A percentile compares a stretch with the other conserved stretches of the same genome.
These are phyloP conservation scores for Sympetrum striolatum DNA, from an alignment of 2,888 invertebrate species.

Conservation along the genomic window DNA sequence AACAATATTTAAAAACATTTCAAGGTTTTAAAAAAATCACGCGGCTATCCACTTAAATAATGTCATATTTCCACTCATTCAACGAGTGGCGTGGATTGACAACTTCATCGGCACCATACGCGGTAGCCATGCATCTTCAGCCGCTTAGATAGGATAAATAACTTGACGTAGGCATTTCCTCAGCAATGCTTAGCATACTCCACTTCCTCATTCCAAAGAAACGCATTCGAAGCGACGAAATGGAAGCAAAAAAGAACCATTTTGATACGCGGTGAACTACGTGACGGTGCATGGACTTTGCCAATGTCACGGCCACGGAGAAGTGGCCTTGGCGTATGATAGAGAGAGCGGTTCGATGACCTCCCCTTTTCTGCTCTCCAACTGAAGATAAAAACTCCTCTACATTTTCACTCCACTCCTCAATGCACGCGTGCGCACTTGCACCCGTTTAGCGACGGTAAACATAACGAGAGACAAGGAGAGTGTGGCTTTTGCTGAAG, in stretches of 20 bases:
- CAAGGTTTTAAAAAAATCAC: too few relatives aligned
- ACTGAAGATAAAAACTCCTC: not conserved
- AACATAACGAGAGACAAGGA: not conserved
- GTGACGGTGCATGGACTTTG: not conserved
- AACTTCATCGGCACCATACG: too few relatives aligned
- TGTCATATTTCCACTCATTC: too few relatives aligned
- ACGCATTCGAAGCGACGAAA: not conserved
- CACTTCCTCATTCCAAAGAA: not conserved
- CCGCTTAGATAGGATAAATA: too few relatives aligned
- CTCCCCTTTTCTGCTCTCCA: not conserved
- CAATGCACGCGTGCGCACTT: not conserved
- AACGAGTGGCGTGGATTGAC: too few relatives aligned
- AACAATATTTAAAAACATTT: too few relatives aligned
- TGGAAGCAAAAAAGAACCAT: not conserved
- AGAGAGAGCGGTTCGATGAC: not conserved
- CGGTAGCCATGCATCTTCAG: too few relatives aligned
- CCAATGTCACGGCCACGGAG: constrained; percentile 34
- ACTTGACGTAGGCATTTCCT: too few relatives aligned
- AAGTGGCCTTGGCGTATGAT: constrained; percentile 10
- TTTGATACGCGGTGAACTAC: constrained; percentile 4
- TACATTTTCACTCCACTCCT: not conserved
- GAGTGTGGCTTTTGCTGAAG: not conserved
- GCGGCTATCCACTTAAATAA: too few relatives aligned
- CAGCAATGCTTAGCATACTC: not conserved
- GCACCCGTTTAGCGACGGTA: not conserved